Percentiles rank a stretch among this genome's conserved stretches.
Conservation (phyloP, 2,113 vertebrate species). For the Pituophis catenifer region DNA sequence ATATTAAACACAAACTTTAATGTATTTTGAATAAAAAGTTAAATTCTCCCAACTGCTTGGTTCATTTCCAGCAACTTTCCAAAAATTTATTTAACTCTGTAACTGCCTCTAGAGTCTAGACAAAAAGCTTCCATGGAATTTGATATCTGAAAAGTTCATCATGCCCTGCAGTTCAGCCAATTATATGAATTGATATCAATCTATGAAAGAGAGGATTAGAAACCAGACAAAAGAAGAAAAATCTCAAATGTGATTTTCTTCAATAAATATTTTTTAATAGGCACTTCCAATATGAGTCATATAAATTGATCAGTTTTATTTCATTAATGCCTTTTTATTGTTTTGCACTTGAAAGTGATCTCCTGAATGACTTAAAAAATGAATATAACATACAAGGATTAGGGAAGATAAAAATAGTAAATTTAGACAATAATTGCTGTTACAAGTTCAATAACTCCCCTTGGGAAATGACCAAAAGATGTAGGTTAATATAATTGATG, state of each 20-base stretch:
- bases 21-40: constrained; percentile 21
- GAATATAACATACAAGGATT: neutral
- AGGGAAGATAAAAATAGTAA: neutral
- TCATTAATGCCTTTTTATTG: neutral
- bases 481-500: neutral
- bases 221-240: neutral
- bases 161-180: neutral
- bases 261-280: neutral
- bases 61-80: neutral
- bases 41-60: neutral
- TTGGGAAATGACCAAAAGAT: neutral
- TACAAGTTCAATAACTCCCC: neutral
- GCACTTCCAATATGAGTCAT: neutral
- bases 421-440: neutral
- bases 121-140: neutral
- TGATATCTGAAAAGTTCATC: neutral
- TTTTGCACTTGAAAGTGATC: neutral
- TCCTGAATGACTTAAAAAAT: neutral
- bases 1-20: constrained; percentile 27
- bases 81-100: neutral
- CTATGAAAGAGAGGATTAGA: neutral
- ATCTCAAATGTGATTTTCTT: neutral
- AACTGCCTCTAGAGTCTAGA: neutral
- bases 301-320: neutral
- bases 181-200: neutral